Evolutionary conservation across 1,140 invertebrate species (phyloP), one percentile per base, ranked within the genome.

Genomic region (Drosophila hydei): DNA sequence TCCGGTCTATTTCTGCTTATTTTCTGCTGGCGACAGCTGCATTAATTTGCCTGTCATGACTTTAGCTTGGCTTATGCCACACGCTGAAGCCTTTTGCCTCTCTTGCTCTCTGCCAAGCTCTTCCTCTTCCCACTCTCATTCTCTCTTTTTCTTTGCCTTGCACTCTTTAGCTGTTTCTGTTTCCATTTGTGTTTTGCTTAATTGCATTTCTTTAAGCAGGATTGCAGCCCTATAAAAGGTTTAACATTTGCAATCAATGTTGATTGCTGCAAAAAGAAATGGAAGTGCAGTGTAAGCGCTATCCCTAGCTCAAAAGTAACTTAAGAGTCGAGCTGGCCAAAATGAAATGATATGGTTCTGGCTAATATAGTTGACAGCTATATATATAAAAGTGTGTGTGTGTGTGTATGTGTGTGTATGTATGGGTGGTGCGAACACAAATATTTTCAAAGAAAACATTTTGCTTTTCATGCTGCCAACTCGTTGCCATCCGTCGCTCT

Each of bases 381-480:
- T 40, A 16, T 40, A 54, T 54, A 33, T 6, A 33, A 2, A 33
- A 11, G 12, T 1, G 9, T 33, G 12, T 33, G 12, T 8, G 9
- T 1, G 1, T 30, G 2, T 30, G 6, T 11, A 11, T 33, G 30
- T 33, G 11, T 33, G 30, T 33, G 9, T 58, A 3, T 21, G 6
- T 55, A 16, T 59, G 69, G 51, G 33, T 65, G 78, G 79, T 81
- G 81, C 81, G 77, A 88, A 73, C 75, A 54, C 79, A 81, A 85
- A 85, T 81, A 85, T 85, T 85, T 81, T 78, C 81, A 85, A 85
- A 87, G 81, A 87, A 87, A 85, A 85, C 75, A 85, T 77, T 85
- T 75, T 68, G 63, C 55, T 69, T 55, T 43, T 60, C 43, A 19
- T 12, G 47, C 50, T 60, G 25, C 36, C 36, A 25, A 3, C 33